Conservation (phyloP, 64 coral and sea anemone genomes). For the Catalaphyllia jardinei region DNA sequence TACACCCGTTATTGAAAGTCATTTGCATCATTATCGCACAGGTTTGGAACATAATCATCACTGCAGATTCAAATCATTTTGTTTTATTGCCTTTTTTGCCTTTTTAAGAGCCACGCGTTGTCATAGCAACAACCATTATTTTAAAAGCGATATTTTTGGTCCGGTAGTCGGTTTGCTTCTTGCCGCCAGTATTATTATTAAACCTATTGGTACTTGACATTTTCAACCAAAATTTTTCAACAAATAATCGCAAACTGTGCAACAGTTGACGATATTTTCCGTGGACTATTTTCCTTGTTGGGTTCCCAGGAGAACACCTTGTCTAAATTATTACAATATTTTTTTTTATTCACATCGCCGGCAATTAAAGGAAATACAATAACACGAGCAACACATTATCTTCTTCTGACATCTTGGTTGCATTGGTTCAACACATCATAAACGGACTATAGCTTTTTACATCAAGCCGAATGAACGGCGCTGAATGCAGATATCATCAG, state of each 20-base stretch:
- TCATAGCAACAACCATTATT: background rate
- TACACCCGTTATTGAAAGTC: too few species aligned
- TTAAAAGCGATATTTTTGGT: background rate
- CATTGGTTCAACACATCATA: too few species aligned
- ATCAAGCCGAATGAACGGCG: background rate
- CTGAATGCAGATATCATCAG: background rate
- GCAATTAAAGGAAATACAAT: too few species aligned
- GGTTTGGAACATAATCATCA: too few species aligned
- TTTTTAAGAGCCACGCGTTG: background rate
- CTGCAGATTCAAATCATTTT: too few species aligned
- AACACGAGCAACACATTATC: too few species aligned
- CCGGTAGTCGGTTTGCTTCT: background rate
- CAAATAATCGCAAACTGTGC: background rate
- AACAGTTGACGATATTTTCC: background rate
- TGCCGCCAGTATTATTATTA: background rate
- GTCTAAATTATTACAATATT: background rate
- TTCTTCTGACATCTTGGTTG: too few species aligned
- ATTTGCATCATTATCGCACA: too few species aligned
- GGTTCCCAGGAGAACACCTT: background rate
- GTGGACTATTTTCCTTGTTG: background rate
- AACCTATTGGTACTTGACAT: background rate
- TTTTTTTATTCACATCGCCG: background rate
- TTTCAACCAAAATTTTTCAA: background rate
- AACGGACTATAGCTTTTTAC: too few species aligned
- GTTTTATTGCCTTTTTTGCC: background rate